Conservation (phyloP, 2,113 vertebrate genomes). For the Amazona vittata region DNA sequence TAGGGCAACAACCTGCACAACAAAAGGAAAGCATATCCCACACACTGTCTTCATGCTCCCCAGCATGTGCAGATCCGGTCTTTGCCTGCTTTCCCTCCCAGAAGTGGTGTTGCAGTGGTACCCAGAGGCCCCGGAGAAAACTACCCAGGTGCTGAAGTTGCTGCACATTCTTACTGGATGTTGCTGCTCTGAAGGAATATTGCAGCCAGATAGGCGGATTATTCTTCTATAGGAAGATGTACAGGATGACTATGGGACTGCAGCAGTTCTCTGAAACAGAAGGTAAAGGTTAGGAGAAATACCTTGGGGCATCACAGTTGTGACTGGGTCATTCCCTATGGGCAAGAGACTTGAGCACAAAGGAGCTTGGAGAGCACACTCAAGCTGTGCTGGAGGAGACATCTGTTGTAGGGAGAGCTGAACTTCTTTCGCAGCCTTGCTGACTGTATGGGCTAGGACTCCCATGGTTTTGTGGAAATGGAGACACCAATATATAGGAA, state of each 20-base stretch:
- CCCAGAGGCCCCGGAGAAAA: neutral
- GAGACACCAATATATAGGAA: neutral
- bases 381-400: neutral
- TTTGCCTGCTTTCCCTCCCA: neutral
- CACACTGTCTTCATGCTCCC: neutral
- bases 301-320: neutral
- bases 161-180: neutral
- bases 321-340: neutral
- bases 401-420: neutral
- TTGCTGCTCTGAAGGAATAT: neutral
- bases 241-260: neutral
- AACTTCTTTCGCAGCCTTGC: neutral
- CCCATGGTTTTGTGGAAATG: neutral
- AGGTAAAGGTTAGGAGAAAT: neutral
- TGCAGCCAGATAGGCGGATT: neutral
- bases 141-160: neutral
- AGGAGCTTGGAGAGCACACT: neutral
- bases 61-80: neutral
- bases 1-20: neutral
- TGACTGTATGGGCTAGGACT: neutral
- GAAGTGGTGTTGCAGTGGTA: neutral
- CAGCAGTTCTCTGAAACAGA: neutral
- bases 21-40: neutral
- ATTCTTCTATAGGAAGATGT: neutral
- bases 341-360: neutral